phyloP scores from a whole-genome alignment of 2,888 invertebrate species.

The Himalopsyche japonica region DNA sequence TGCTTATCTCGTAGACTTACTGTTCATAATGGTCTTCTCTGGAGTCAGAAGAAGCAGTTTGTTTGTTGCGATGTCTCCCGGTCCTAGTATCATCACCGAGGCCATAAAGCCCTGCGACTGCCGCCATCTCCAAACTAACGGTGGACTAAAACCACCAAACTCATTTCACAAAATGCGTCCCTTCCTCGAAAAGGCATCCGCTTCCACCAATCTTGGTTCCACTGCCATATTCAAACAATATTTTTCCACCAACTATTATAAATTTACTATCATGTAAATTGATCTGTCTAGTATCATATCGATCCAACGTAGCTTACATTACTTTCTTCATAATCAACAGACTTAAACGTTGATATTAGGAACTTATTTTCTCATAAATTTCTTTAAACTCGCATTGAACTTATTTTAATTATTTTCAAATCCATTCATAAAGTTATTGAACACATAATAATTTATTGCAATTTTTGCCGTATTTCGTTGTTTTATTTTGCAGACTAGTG shows the following conservation, averaged over 20 bases:
- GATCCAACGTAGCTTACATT: no score
- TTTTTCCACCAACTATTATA: not conserved
- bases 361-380: no score
- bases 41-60: slow-evolving; percentile 56
- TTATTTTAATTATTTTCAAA: no score
- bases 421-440: no score
- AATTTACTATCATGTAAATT: no score
- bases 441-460: not conserved
- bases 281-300: no score
- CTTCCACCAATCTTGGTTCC: not conserved
- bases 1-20: slow-evolving; percentile 56
- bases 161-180: not conserved
- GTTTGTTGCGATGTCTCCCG: slow-evolving; percentile 54
- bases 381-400: no score
- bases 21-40: slow-evolving; percentile 62
- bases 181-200: not conserved
- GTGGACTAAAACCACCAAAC: slow-evolving; percentile 7
- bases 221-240: not conserved
- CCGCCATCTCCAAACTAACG: slow-evolving; percentile 62
- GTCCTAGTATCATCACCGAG: slow-evolving; percentile 74
- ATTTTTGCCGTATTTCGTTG: not conserved
- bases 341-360: no score
- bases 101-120: slow-evolving; percentile 79
- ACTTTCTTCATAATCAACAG: no score
- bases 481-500: not conserved